phyloP scores from a whole-genome alignment of 37 sponge, comb jelly and placozoan species.

The Theonella swinhoei region DNA sequence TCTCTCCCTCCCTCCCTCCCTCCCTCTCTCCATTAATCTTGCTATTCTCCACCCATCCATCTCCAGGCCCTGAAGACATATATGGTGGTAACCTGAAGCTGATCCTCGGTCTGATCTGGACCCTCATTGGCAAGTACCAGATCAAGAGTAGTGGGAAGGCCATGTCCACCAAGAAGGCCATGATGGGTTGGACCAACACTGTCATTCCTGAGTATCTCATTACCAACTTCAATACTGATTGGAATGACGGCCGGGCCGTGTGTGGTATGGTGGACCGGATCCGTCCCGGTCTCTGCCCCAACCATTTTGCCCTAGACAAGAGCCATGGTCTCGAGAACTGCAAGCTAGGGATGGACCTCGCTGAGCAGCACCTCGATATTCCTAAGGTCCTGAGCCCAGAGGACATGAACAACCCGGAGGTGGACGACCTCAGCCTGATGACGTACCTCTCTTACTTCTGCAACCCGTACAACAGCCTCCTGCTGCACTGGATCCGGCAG shows the following conservation, averaged over 20 bases:
- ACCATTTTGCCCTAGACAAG: constrained; percentile 61
- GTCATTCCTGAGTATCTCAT: constrained; percentile 70
- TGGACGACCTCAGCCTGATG: constrained; percentile 89
- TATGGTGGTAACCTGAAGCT: constrained; percentile 92
- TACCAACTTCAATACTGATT: constrained; percentile 79
- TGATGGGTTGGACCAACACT: constrained; percentile 90
- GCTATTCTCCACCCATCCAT: background rate
- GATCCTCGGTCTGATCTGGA: constrained; percentile 95
- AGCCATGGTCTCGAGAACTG: constrained; percentile 71
- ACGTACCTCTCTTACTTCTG: constrained; percentile 91
- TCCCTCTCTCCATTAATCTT: too few relatives aligned
- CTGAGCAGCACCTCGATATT: constrained; percentile 70
- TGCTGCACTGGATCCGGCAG: constrained; percentile 80
- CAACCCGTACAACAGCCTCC: constrained; percentile 47
- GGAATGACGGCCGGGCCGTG: constrained; percentile 86
- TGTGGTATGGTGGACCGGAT: constrained; percentile 67
- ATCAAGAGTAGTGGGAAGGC: constrained; percentile 70
- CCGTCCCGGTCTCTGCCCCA: constrained; percentile 81
- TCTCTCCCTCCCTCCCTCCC: too few relatives aligned
- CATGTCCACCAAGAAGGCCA: constrained; percentile 76
- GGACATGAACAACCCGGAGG: constrained; percentile 79
- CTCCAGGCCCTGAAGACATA: constrained; percentile 82
- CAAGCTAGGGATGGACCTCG: constrained; percentile 68
- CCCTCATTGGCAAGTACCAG: constrained; percentile 91
- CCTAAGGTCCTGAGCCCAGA: constrained; percentile 75